phyloP scores from a whole-genome alignment of 2,113 vertebrate species.

The Neolamprologus variostigma region DNA sequence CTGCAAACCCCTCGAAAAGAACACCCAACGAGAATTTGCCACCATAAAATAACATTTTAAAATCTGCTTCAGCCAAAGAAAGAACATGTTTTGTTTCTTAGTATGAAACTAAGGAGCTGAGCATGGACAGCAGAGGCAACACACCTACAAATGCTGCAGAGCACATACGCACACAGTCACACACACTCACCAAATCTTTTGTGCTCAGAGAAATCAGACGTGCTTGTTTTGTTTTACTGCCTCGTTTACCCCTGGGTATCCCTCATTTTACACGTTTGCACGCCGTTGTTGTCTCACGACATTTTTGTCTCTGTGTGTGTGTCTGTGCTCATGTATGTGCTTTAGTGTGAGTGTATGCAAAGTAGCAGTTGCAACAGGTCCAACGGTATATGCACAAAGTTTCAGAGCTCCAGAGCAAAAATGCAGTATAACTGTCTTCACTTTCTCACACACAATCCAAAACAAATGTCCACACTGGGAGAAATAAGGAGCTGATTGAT shows the following conservation, averaged over 20 bases:
- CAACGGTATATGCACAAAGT: background rate
- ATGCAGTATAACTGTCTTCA: background rate
- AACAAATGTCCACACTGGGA: background rate
- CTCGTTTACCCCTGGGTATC: slow-evolving; percentile 23
- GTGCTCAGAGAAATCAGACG: background rate
- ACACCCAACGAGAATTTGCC: background rate
- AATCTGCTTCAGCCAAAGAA: background rate
- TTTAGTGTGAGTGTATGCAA: background rate
- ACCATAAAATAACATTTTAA: background rate
- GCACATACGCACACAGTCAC: background rate
- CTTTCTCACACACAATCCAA: background rate
- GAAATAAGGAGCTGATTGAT: background rate
- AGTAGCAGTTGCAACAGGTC: background rate
- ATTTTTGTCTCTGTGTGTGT: background rate
- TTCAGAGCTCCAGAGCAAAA: background rate
- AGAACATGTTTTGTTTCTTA: background rate
- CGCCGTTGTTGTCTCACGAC: slow-evolving; percentile 10
- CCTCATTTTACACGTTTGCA: slow-evolving; percentile 9
- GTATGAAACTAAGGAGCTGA: background rate
- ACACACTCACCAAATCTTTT: background rate
- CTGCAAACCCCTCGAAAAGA: background rate
- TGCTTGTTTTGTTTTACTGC: slow-evolving; percentile 34
- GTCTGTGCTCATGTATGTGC: background rate
- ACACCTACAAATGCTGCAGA: background rate
- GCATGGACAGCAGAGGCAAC: background rate